Conservation (phyloP, 2,113 vertebrate genomes). For the Salvator merianae region DNA sequence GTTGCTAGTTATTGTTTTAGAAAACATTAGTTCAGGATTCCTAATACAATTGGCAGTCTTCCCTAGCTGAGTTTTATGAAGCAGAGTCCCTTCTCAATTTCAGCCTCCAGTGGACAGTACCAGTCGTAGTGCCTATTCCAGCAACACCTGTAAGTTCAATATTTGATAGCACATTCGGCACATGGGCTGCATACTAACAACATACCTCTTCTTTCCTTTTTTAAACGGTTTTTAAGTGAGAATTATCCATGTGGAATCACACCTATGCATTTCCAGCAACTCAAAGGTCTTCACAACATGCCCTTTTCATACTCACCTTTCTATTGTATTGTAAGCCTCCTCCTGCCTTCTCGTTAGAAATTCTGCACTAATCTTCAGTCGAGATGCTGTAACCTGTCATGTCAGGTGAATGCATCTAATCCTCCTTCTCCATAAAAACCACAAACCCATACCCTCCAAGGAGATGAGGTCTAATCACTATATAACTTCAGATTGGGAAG, state of each 20-base stretch:
- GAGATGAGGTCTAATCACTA: constrained; percentile 45
- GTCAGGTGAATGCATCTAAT: constrained; percentile 40
- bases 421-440: constrained; percentile 24
- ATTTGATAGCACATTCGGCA: constrained; percentile 22
- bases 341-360: constrained; percentile 6
- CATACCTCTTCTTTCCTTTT: not conserved
- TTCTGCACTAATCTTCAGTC: constrained; percentile 8
- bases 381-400: constrained; percentile 12
- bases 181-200: not conserved
- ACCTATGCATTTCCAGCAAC: not conserved
- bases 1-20: not conserved
- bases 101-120: constrained; percentile 6
- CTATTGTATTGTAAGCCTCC: not conserved
- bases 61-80: not conserved
- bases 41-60: not conserved
- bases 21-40: not conserved
- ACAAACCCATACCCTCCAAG: constrained; percentile 17
- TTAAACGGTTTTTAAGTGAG: not conserved
- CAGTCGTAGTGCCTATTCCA: not conserved
- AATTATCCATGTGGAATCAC: not conserved
- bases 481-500: constrained; percentile 41
- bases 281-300: not conserved
- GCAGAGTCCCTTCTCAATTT: not conserved
- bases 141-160: not conserved
- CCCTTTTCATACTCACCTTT: not conserved